Conservation (phyloP, 2,797 vertebrate species). For the Decapterus maruadsi region DNA sequence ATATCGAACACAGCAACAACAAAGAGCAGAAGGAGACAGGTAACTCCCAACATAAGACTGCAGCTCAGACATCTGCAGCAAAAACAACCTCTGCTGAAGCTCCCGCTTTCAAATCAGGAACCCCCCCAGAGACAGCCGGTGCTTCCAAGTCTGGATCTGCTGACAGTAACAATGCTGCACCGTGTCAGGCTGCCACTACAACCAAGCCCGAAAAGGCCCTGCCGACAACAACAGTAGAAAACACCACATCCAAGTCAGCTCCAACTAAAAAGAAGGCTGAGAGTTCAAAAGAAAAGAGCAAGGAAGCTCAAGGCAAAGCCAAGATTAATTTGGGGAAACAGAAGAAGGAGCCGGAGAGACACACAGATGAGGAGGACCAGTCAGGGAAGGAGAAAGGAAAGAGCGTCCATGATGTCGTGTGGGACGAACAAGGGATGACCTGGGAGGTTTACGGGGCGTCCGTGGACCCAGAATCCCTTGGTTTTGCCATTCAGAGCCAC, state of each 20-base stretch:
- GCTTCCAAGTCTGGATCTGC: slow-evolving; percentile 58
- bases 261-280: slow-evolving; percentile 45
- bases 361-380: slow-evolving; percentile 74
- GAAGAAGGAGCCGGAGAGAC: slow-evolving; percentile 65
- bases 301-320: slow-evolving; percentile 47
- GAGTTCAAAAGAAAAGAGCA: slow-evolving; percentile 33
- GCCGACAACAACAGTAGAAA: slow-evolving; percentile 44
- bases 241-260: slow-evolving; percentile 47
- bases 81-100: slow-evolving; percentile 62
- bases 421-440: slow-evolving; percentile 99
- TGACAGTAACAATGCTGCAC: slow-evolving; percentile 63
- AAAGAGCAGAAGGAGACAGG: slow-evolving; percentile 54
- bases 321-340: slow-evolving; percentile 51
- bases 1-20: slow-evolving; percentile 71
- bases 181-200: slow-evolving; percentile 51
- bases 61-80: slow-evolving; percentile 40
- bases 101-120: slow-evolving; percentile 59
- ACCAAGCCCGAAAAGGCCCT: slow-evolving; percentile 47
- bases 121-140: slow-evolving; percentile 48
- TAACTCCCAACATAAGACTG: slow-evolving; percentile 39
- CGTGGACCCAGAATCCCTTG: slow-evolving; percentile 94
- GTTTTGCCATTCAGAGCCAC: slow-evolving; percentile 98
- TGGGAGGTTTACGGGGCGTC: slow-evolving; percentile 99
- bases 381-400: slow-evolving; percentile 76
- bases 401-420: slow-evolving; percentile 92